A percentile compares a stretch with the other conserved stretches of the same genome.
Conservation (phyloP, 2,888 invertebrate genomes). For the Trichacis sp. region DNA sequence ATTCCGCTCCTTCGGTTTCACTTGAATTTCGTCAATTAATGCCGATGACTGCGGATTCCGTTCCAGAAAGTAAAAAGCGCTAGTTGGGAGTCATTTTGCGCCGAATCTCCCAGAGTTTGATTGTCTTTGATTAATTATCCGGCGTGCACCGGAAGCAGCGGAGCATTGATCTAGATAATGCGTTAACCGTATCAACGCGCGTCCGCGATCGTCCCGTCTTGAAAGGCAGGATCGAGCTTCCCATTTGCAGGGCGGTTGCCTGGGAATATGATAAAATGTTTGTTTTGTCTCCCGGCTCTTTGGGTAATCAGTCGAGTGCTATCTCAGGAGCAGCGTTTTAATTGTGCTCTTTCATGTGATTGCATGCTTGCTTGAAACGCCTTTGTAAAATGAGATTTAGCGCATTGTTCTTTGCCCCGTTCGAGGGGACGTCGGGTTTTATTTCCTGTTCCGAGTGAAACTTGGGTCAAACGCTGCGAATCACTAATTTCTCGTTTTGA, state of each 20-base stretch:
- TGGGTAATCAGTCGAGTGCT: too few relatives aligned
- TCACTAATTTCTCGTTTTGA: too few relatives aligned
- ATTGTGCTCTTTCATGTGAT: too few relatives aligned
- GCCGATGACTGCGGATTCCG: neutral
- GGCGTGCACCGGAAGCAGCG: conserved; percentile 50
- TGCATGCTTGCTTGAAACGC: too few relatives aligned
- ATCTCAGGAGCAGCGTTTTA: too few relatives aligned
- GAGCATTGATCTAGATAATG: conserved; percentile 65
- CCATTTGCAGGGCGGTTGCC: conserved; percentile 25
- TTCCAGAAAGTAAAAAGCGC: neutral
- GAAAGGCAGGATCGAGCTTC: conserved; percentile 14
- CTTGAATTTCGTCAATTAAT: conserved; percentile 3
- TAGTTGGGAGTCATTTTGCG: conserved; percentile 61
- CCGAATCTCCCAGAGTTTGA: conserved; percentile 66
- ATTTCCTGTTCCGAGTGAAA: too few relatives aligned
- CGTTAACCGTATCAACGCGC: conserved; percentile 61
- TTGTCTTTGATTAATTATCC: conserved; percentile 68
- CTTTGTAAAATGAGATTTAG: too few relatives aligned
- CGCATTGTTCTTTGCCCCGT: too few relatives aligned
- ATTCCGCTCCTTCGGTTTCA: neutral
- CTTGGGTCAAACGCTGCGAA: too few relatives aligned
- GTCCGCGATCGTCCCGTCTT: conserved; percentile 2
- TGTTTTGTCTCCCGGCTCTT: too few relatives aligned
- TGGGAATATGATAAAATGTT: too few relatives aligned
- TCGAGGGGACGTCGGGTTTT: too few relatives aligned